These are phyloP conservation scores for Pocillopora grandis DNA, from an alignment of 92 coral and sea anemone species.

Conservation along the genomic window DNA sequence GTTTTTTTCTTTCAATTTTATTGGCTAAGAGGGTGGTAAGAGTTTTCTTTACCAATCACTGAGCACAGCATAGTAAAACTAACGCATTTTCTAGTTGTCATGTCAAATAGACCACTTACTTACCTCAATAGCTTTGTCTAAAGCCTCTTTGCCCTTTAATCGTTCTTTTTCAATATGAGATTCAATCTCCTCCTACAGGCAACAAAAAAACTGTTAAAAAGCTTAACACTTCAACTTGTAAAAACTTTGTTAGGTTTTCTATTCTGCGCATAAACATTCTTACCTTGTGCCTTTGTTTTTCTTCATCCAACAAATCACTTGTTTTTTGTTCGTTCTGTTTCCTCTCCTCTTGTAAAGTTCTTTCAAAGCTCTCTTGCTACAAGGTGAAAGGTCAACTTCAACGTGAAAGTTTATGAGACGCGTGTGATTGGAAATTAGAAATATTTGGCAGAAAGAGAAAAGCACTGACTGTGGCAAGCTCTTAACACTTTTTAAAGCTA, in stretches of 20 bases:
- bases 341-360: slow-evolving; percentile 66
- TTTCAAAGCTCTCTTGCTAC: slow-evolving; percentile 80
- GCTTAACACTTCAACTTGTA: not conserved
- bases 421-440: not conserved
- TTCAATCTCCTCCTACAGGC: slow-evolving; percentile 61
- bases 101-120: too few relatives aligned
- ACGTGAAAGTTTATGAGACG: not conserved
- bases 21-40: too few relatives aligned
- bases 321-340: slow-evolving; percentile 55
- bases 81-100: not conserved
- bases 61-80: too few relatives aligned
- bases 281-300: slow-evolving; percentile 71
- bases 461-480: too few relatives aligned
- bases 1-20: too few relatives aligned
- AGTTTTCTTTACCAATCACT: too few relatives aligned
- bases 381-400: not conserved
- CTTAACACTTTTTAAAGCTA: too few relatives aligned
- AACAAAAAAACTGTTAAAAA: not conserved
- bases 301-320: slow-evolving; percentile 62
- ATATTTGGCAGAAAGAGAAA: too few relatives aligned
- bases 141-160: slow-evolving; percentile 56
- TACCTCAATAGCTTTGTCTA: slow-evolving; percentile 77
- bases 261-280: not conserved
- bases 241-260: slow-evolving; percentile 67
- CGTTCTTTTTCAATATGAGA: slow-evolving; percentile 58